phyloP scores from a whole-genome alignment of 2,888 invertebrate species.

The Lasioglossum malachurum region DNA sequence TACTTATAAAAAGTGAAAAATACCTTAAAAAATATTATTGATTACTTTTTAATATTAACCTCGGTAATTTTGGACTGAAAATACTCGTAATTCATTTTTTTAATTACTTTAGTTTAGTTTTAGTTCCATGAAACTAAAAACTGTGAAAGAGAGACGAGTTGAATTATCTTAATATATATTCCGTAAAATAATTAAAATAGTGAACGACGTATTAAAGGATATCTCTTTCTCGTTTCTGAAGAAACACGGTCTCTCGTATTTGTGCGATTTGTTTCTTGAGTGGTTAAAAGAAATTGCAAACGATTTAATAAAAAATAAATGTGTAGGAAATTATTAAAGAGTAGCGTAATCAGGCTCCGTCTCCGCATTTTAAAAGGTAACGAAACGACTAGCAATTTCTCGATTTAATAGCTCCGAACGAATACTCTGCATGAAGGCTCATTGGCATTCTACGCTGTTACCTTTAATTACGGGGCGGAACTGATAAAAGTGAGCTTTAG shows the following conservation, averaged over 20 bases:
- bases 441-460: conserved; percentile 27
- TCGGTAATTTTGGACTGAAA: background rate
- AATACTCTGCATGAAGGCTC: conserved; percentile 26
- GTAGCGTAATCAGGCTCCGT: conserved; percentile 12
- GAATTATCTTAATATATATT: too few relatives aligned
- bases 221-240: too few relatives aligned
- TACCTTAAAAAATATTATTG: background rate
- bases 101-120: background rate
- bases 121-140: background rate
- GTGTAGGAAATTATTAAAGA: background rate
- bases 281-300: background rate
- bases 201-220: background rate
- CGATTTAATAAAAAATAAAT: background rate
- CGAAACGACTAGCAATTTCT: conserved; percentile 28
- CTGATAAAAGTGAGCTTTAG: conserved; percentile 37
- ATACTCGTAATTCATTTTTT: background rate
- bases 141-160: background rate
- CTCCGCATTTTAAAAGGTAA: conserved; percentile 24
- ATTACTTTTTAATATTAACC: background rate
- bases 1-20: background rate
- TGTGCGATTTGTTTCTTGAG: background rate
- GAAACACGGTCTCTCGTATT: too few relatives aligned
- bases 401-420: conserved; percentile 44
- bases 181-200: background rate
- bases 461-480: conserved; percentile 48